A percentile compares a stretch with the other conserved stretches of the same genome.
Conservation (phyloP, 2,113 vertebrate genomes). For the Microtus pennsylvanicus region DNA sequence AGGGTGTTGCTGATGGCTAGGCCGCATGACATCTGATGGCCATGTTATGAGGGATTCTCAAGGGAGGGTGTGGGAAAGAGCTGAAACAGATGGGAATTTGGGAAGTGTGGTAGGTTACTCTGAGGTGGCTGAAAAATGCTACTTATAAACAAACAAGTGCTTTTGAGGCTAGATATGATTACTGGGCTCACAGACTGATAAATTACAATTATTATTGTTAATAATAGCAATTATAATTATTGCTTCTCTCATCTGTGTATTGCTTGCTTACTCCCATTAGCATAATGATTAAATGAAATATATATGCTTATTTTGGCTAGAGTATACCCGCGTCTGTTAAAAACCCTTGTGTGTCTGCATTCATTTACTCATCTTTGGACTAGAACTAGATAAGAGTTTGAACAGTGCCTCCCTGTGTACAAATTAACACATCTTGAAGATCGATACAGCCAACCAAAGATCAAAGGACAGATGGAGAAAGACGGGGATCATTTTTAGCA, state of each 20-base stretch:
- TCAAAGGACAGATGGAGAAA: not conserved
- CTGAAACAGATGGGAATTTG: not conserved
- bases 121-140: not conserved
- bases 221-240: not conserved
- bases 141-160: not conserved
- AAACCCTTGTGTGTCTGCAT: not conserved
- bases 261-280: not conserved
- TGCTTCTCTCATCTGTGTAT: not conserved
- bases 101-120: not conserved
- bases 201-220: not conserved
- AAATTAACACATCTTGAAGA: conserved; percentile 39
- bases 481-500: not conserved
- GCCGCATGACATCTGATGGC: not conserved
- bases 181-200: not conserved
- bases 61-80: not conserved
- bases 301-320: not conserved
- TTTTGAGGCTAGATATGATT: not conserved
- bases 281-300: not conserved
- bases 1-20: not conserved
- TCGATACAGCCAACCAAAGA: not conserved
- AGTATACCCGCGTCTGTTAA: not conserved
- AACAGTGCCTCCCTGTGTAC: not conserved
- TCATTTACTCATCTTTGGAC: not conserved
- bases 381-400: not conserved
- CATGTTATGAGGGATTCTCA: not conserved